These are phyloP conservation scores for Rissa tridactyla DNA, from an alignment of 2,113 vertebrate species.

Conservation along the genomic window DNA sequence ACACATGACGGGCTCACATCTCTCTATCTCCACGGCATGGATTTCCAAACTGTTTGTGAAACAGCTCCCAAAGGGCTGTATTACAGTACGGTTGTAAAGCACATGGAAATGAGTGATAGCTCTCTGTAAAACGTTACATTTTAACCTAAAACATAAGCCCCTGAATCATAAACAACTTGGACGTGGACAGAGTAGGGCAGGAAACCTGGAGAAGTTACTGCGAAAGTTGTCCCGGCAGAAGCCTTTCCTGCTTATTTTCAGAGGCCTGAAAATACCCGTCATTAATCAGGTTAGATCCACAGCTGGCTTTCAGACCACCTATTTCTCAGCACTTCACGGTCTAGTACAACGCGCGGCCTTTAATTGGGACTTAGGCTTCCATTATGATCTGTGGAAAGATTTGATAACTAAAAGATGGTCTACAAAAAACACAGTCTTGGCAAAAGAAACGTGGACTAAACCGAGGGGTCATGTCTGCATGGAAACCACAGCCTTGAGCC, in stretches of 20 bases:
- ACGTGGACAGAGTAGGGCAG: not conserved
- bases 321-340: not conserved
- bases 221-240: fast-evolving
- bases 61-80: not conserved
- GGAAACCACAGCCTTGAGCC: not conserved
- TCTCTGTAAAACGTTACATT: not conserved
- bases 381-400: not conserved
- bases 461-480: fast-evolving
- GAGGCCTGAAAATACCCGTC: not conserved
- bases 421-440: not conserved
- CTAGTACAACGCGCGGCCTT: not conserved
- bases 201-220: not conserved
- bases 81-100: not conserved
- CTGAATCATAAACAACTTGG: not conserved
- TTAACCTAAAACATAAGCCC: not conserved
- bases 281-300: not conserved
- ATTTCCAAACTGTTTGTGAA: conserved; percentile 11
- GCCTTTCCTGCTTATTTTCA: not conserved
- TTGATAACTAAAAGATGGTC: not conserved
- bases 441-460: not conserved
- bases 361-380: not conserved
- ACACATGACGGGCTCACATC: not conserved
- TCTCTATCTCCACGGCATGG: not conserved
- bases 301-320: not conserved
- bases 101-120: not conserved